phyloP scores from a whole-genome alignment of 2,888 invertebrate species.

The Brachynemurus nebulosus region DNA sequence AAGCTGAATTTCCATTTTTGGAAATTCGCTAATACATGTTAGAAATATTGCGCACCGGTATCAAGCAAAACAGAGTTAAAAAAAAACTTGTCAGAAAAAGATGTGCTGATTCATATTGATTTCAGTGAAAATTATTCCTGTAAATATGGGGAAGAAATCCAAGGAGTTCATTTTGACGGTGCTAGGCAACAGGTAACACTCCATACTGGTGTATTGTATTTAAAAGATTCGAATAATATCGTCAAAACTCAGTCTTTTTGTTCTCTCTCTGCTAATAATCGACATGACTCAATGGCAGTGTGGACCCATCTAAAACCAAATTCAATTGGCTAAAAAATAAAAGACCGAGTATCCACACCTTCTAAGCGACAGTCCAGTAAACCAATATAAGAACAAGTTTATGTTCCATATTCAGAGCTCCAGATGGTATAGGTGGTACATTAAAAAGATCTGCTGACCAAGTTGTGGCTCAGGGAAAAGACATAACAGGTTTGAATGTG shows the following conservation, averaged over 20 bases:
- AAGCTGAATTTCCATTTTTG: slow-evolving; percentile 10
- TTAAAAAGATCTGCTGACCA: slow-evolving; percentile 24
- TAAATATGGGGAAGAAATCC: slow-evolving; percentile 15
- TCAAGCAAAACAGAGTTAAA: slow-evolving; percentile 14
- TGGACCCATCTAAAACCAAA: slow-evolving; percentile 14
- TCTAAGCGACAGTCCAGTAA: slow-evolving; percentile 5
- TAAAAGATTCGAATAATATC: neutral
- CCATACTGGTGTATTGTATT: slow-evolving; percentile 10
- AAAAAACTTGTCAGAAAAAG: slow-evolving; percentile 12
- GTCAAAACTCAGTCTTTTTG: slow-evolving; percentile 4
- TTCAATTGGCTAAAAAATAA: slow-evolving; percentile 2
- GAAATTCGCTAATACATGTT: slow-evolving; percentile 13
- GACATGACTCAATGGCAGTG: slow-evolving; percentile 15
- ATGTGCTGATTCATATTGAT: slow-evolving; percentile 14
- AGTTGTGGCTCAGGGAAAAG: slow-evolving; percentile 16
- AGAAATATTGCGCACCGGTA: slow-evolving; percentile 13
- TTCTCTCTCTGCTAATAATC: slow-evolving; percentile 15
- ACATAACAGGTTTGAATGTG: slow-evolving; percentile 18
- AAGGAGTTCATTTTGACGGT: slow-evolving; percentile 18
- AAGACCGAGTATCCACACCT: neutral
- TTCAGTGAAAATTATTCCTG: slow-evolving; percentile 7
- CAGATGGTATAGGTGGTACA: slow-evolving; percentile 26
- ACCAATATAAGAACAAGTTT: slow-evolving; percentile 11
- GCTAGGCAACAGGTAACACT: slow-evolving; percentile 15
- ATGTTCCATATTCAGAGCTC: slow-evolving; percentile 18